Evolutionary conservation across 2,797 vertebrate genomes (phyloP).

Genomic region (Sciurus carolinensis): DNA sequence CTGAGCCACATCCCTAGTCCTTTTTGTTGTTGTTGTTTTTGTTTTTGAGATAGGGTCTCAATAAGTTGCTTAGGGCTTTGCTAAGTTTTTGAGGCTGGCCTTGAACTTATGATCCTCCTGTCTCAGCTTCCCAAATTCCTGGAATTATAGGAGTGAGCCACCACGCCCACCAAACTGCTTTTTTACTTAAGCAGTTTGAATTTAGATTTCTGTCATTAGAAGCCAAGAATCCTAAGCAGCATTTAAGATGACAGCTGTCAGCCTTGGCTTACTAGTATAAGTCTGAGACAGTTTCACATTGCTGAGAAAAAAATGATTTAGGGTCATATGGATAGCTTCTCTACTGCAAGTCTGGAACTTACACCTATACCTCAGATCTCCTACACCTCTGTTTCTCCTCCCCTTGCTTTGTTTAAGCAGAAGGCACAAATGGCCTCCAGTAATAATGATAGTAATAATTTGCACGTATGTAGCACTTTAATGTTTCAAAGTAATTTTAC

Average conservation of each 20-base stretch:
- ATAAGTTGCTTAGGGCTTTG: too few relatives aligned
- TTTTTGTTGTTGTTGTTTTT: too few relatives aligned
- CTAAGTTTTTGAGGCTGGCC: too few relatives aligned
- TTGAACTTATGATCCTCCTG: too few relatives aligned
- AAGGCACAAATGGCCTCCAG: not conserved
- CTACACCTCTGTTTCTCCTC: not conserved
- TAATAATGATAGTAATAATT: not conserved
- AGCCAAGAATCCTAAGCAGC: not conserved
- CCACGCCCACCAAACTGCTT: not conserved
- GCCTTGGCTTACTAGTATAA: not conserved
- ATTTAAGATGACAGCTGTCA: not conserved
- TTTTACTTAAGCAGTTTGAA: not conserved
- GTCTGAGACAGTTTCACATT: not conserved
- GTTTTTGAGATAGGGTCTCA: too few relatives aligned
- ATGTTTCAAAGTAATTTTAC: not conserved
- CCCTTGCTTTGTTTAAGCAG: not conserved
- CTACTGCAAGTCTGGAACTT: not conserved
- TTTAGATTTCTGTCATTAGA: conserved; percentile 20
- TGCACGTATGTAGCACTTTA: not conserved
- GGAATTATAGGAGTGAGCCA: too few relatives aligned
- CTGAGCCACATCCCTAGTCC: too few relatives aligned
- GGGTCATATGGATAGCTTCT: not conserved
- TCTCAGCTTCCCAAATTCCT: too few relatives aligned
- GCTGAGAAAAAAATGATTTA: not conserved
- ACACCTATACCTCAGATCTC: not conserved